A percentile compares a stretch with the other conserved stretches of the same genome.
Conservation (phyloP, 2,113 vertebrate genomes). For the Pontoporia blainvillei region DNA sequence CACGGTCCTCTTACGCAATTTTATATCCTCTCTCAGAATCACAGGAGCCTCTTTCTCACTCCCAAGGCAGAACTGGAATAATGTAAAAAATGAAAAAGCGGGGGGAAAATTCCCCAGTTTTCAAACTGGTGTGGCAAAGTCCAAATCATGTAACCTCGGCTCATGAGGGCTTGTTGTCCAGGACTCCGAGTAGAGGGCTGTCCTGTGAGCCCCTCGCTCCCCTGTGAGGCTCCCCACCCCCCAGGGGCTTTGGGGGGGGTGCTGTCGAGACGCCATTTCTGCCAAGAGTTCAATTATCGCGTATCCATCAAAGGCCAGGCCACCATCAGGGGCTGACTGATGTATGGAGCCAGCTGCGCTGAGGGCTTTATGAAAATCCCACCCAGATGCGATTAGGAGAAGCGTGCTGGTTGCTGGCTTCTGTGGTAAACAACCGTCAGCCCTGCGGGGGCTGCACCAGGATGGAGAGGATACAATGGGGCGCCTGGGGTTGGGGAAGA, state of each 20-base stretch:
- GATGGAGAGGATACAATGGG: background rate
- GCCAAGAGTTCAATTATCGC: slow-evolving; percentile 57
- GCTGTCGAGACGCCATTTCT: slow-evolving; percentile 48
- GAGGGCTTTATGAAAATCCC: slow-evolving; percentile 64
- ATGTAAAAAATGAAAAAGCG: background rate
- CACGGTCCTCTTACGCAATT: accelerated
- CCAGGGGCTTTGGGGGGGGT: background rate
- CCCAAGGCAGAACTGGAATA: background rate
- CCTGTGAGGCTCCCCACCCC: accelerated
- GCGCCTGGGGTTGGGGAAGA: background rate
- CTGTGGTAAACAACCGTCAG: background rate
- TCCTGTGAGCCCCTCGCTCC: background rate
- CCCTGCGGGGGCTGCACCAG: accelerated
- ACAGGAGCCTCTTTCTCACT: background rate
- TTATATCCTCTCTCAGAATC: background rate
- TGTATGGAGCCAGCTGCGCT: slow-evolving; percentile 54
- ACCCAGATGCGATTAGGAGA: slow-evolving; percentile 31
- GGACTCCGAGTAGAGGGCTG: background rate
- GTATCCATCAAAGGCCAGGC: slow-evolving; percentile 70
- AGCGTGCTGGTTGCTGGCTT: background rate
- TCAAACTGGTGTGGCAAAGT: background rate
- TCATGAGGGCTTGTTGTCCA: background rate
- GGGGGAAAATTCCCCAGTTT: background rate
- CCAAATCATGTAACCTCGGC: background rate
- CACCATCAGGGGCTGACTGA: slow-evolving; percentile 58